Conservation (phyloP, 2,797 vertebrate species). For the Clarias platycephalus region DNA sequence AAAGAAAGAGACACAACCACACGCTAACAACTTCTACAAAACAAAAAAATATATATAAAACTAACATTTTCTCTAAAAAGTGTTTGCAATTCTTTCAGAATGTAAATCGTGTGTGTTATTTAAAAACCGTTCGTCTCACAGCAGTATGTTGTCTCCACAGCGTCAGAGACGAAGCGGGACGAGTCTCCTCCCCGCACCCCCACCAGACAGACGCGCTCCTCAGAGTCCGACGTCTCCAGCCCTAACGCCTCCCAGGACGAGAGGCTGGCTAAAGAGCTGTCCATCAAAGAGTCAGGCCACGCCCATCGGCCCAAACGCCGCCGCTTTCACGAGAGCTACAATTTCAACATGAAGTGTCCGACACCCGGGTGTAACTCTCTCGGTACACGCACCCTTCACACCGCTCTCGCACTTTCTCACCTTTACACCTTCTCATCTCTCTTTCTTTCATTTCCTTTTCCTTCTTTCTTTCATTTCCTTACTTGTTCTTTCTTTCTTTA, state of each 20-base stretch:
- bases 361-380: conserved; percentile 95
- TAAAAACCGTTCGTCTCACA: background rate
- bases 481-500: too few relatives aligned
- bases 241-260: conserved; percentile 91
- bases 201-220: conserved; percentile 90
- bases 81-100: background rate
- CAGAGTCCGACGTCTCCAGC: conserved; percentile 93
- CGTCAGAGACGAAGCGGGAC: conserved; percentile 84
- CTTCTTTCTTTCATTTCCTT: too few relatives aligned
- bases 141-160: background rate
- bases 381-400: conserved; percentile 68
- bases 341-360: conserved; percentile 98
- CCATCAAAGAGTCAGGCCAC: conserved; percentile 92
- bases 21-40: too few relatives aligned
- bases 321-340: conserved; percentile 98
- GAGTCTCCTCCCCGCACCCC: conserved; percentile 94
- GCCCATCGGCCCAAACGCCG: conserved; percentile 93
- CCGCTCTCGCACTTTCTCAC: background rate
- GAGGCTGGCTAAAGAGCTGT: conserved; percentile 92
- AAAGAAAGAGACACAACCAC: too few relatives aligned
- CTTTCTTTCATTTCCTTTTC: too few relatives aligned
- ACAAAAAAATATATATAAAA: too few relatives aligned
- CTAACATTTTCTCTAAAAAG: too few relatives aligned
- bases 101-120: background rate
- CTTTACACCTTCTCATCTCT: background rate